Conservation (phyloP, 2,888 invertebrate genomes). For the Anticlea derivata region DNA sequence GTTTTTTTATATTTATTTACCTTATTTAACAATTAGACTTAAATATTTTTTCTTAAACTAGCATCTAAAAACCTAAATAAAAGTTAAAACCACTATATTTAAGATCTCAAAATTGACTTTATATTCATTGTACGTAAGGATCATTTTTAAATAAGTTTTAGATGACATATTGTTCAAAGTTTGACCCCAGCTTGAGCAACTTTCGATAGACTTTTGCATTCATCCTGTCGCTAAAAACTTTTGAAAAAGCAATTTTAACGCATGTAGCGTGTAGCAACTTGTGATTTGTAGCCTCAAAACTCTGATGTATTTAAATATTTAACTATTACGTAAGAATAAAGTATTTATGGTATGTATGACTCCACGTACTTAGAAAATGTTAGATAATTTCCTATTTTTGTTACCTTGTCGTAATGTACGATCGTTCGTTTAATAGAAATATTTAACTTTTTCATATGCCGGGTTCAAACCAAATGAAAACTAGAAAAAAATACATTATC, state of each 20-base stretch:
- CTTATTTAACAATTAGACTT: too few species aligned
- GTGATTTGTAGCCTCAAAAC: constrained; percentile 23
- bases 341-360: constrained; percentile 35
- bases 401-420: constrained; percentile 13
- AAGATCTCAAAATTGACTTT: too few species aligned
- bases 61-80: too few species aligned
- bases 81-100: too few species aligned
- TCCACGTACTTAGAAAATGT: constrained; percentile 33
- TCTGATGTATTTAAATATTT: constrained; percentile 18
- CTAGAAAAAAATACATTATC: too few species aligned
- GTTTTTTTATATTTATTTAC: too few species aligned
- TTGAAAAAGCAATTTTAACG: constrained; percentile 9
- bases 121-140: too few species aligned
- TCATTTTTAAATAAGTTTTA: too few species aligned
- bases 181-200: too few species aligned
- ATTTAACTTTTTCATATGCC: not conserved
- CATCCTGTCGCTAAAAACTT: constrained; percentile 10
- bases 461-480: not conserved
- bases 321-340: constrained; percentile 25
- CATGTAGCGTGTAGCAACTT: constrained; percentile 10
- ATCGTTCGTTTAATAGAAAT: not conserved
- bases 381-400: constrained; percentile 30
- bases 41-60: too few species aligned
- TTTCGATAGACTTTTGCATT: not conserved
- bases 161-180: too few species aligned